These are phyloP conservation scores for Calameuta idolon DNA, from an alignment of 2,888 invertebrate species.

Conservation along the genomic window DNA sequence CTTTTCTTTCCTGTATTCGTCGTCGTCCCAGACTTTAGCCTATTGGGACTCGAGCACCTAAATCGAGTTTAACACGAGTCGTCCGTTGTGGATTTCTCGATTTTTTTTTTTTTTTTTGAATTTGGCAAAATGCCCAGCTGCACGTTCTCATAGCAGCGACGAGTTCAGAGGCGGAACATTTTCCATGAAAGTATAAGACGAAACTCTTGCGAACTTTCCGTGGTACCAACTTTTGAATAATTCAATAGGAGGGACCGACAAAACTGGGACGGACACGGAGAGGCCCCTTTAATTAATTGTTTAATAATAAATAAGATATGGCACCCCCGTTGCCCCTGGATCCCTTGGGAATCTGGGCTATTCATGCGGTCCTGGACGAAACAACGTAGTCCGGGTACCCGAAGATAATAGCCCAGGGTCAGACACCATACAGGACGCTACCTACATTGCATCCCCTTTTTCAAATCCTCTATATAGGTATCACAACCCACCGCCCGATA, in stretches of 20 bases:
- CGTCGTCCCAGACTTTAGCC: too few species aligned
- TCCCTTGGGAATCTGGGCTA: conserved; percentile 46
- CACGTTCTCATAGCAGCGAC: too few species aligned
- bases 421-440: neutral
- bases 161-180: too few species aligned
- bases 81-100: too few species aligned
- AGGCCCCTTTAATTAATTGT: conserved; percentile 47
- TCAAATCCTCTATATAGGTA: neutral
- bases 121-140: too few species aligned
- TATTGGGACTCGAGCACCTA: too few species aligned
- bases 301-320: conserved; percentile 43
- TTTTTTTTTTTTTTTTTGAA: too few species aligned
- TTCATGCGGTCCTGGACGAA: conserved; percentile 43
- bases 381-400: conserved; percentile 16
- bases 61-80: too few species aligned
- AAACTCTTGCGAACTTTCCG: too few species aligned
- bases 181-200: too few species aligned
- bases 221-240: conserved; percentile 13
- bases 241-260: conserved; percentile 17
- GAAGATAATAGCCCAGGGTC: conserved; percentile 20
- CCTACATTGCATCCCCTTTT: conserved; percentile 3
- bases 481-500: too few species aligned
- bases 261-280: conserved; percentile 21
- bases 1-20: too few species aligned
- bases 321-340: conserved; percentile 13